Evolutionary conservation across 1,140 invertebrate genomes (phyloP), one percentile per base, ranked within the genome.

Genomic region (Halyomorpha halys): DNA sequence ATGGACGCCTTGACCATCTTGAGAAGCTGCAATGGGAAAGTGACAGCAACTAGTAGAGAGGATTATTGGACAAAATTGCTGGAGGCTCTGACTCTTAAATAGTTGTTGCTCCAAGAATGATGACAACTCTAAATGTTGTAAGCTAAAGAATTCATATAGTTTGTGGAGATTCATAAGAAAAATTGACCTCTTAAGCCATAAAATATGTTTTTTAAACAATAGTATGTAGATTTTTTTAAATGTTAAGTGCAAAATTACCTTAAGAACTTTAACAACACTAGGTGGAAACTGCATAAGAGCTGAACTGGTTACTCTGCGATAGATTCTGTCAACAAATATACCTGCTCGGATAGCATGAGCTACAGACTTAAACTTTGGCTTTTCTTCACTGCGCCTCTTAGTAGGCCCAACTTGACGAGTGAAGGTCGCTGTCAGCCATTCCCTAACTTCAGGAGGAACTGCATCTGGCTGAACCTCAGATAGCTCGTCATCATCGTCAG

Each of bases 361-460:
- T 62, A 98, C 95, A 51, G 91, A 93, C 61, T 91, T 83, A 77
- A 97, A 97, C 76, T 88, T 87, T 18, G 86, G 86, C 72, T 90
- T 90, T 73, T 87, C 87, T 73, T 89, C 90, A 44, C 79, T 84
- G 73, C 81, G 85, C 72, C 81, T 81, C 66, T 82, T 83, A 54
- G 82, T 83, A 62, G 84, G 88, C 63, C 82, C 90, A 75, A 87
- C 74, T 74, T 94, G 91, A 65, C 92, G 81, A 0, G 95, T 98
- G 77, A 98, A 98, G n/a, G 95, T 98, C 49, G 94, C 91, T 19
- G 94, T 92, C 70, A 98, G 74, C 95, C 95, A 98, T 76, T 97
- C 93, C 65, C 94, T 82, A 8, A 97, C 94, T 77, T 97, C 93
- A 53, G 86, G 91, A 30, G 94, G 94, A 30, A 97, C 93, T 8